Percentiles rank a stretch among this genome's conserved stretches.
Evolutionary conservation across 2,113 vertebrate genomes (phyloP).

Genomic region (Apteryx mantelli): DNA sequence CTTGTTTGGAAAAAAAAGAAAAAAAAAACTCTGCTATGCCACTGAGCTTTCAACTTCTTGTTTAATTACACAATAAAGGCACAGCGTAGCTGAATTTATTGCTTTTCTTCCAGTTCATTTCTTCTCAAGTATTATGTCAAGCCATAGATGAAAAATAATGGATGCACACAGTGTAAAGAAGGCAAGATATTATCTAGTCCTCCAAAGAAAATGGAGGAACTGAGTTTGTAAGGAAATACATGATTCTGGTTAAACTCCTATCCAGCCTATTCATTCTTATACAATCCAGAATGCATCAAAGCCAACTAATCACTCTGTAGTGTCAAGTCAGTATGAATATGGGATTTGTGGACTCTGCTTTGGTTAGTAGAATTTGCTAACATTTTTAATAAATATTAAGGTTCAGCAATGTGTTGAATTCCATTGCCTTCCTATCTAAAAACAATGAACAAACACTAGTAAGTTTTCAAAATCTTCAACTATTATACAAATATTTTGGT

Average conservation of each 20-base stretch:
- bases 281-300: rapidly evolving
- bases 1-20: rapidly evolving
- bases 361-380: not conserved
- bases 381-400: not conserved
- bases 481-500: not conserved
- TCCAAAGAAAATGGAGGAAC: not conserved
- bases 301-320: no score
- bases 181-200: not conserved
- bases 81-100: not conserved
- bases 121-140: not conserved
- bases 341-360: not conserved
- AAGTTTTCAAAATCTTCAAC: not conserved
- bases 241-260: rapidly evolving
- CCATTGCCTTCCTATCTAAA: not conserved
- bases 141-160: not conserved
- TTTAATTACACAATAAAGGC: not conserved
- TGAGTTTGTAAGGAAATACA: not conserved
- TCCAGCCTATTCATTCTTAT: not conserved
- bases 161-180: not conserved
- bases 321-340: not conserved
- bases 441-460: not conserved
- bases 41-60: not conserved
- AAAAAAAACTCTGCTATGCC: not conserved
- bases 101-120: not conserved
- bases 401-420: not conserved